Percentiles rank a stretch among this genome's conserved stretches.
Conservation (phyloP, 2,888 invertebrate species). For the Brenthis ino region DNA sequence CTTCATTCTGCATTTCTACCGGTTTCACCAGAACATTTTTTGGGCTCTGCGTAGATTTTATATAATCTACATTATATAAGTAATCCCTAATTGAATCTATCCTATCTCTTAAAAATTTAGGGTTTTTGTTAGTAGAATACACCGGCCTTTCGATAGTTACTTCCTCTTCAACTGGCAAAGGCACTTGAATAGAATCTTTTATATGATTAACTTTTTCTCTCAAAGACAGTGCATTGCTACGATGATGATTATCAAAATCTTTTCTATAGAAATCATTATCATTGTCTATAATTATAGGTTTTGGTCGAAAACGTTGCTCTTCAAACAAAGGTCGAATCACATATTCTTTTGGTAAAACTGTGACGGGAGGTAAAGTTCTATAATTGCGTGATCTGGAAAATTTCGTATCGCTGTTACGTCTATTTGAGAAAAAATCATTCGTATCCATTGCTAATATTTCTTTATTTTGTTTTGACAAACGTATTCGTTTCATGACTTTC, state of each 20-base stretch:
- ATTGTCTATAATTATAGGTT: slow-evolving; percentile 46
- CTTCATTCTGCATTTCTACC: slow-evolving; percentile 11
- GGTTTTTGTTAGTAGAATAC: slow-evolving; percentile 42
- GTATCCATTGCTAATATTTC: slow-evolving; percentile 50
- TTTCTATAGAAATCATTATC: slow-evolving; percentile 46
- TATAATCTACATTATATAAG: slow-evolving; percentile 44
- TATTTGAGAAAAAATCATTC: slow-evolving; percentile 51
- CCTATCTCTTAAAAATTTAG: slow-evolving; percentile 50
- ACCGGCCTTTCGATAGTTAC: slow-evolving; percentile 44
- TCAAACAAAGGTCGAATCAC: slow-evolving; percentile 51
- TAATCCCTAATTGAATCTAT: slow-evolving; percentile 51
- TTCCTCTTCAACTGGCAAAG: slow-evolving; percentile 14
- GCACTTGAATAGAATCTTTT: slow-evolving; percentile 35
- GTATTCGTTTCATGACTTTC: slow-evolving; percentile 49
- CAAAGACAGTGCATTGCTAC: slow-evolving; percentile 43
- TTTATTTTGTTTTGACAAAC: slow-evolving; percentile 45
- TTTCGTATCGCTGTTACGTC: slow-evolving; percentile 22
- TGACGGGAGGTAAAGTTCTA: slow-evolving; percentile 19
- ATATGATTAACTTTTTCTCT: slow-evolving; percentile 47
- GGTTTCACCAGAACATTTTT: slow-evolving; percentile 15
- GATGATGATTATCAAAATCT: slow-evolving; percentile 41
- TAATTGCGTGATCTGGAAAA: neutral
- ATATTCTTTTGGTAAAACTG: slow-evolving; percentile 39
- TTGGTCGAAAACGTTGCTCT: slow-evolving; percentile 41
- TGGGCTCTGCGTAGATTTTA: slow-evolving; percentile 24